phyloP scores from a whole-genome alignment of 2,888 invertebrate genomes.

The Xestia c-nigrum region DNA sequence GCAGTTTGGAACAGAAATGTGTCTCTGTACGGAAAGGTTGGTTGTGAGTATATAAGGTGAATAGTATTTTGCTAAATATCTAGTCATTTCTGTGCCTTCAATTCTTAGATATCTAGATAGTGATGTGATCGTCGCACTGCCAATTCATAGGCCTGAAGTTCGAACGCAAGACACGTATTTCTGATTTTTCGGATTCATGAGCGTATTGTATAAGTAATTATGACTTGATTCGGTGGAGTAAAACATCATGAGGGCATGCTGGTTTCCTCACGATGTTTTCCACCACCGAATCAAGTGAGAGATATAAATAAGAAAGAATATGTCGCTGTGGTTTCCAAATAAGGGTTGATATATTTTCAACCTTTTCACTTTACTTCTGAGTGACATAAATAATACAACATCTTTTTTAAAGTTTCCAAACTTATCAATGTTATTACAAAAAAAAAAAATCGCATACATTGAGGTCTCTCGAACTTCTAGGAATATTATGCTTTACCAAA shows the following conservation, averaged over 20 bases:
- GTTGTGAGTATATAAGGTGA: neutral
- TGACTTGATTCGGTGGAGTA: no score
- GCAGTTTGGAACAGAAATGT: slow-evolving; percentile 16
- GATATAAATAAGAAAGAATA: neutral
- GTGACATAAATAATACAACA: neutral
- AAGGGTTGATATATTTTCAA: neutral
- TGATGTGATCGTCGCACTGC: no score
- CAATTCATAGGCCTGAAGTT: no score
- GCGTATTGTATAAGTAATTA: no score
- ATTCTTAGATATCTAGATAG: no score
- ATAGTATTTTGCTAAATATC: neutral
- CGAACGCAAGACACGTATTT: no score
- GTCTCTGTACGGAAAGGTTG: neutral
- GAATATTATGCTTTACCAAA: neutral
- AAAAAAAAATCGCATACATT: neutral
- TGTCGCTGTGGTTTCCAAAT: neutral
- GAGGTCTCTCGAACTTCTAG: neutral
- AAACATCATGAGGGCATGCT: no score
- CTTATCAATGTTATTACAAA: no score
- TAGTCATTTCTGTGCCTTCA: no score
- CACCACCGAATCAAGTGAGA: no score
- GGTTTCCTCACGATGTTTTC: no score
- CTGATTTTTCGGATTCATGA: no score
- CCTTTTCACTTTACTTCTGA: neutral
- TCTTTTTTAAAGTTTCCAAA: neutral